phyloP scores from a whole-genome alignment of 2,113 vertebrate genomes.

The Boleophthalmus pectinirostris region DNA sequence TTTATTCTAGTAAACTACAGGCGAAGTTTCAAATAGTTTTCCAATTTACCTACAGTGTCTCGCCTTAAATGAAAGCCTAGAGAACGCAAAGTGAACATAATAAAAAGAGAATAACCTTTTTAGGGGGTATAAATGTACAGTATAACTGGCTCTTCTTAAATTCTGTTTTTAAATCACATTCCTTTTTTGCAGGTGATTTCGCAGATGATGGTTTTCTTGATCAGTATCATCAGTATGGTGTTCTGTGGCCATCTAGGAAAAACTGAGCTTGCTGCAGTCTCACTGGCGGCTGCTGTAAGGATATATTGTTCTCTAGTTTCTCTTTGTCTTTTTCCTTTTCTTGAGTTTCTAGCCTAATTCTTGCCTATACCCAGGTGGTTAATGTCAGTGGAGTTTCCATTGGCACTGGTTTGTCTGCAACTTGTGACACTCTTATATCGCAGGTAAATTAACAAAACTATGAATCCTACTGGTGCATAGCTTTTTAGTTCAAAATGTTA shows the following conservation, averaged over 20 bases:
- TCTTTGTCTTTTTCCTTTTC: neutral
- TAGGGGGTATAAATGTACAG: too few relatives aligned
- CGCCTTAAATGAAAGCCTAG: too few relatives aligned
- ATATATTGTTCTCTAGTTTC: neutral
- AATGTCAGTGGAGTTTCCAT: slow-evolving; percentile 86
- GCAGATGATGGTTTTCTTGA: slow-evolving; percentile 86
- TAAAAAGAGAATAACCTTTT: too few relatives aligned
- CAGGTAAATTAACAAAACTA: slow-evolving; percentile 76
- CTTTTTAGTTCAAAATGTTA: neutral
- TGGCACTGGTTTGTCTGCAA: slow-evolving; percentile 84
- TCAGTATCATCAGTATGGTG: slow-evolving; percentile 87
- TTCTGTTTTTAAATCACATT: slow-evolving; percentile 1
- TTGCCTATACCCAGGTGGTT: slow-evolving; percentile 77
- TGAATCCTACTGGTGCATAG: slow-evolving; percentile 18
- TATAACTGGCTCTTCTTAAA: too few relatives aligned
- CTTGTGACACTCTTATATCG: slow-evolving; percentile 91
- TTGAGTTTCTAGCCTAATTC: neutral
- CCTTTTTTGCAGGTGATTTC: slow-evolving; percentile 77
- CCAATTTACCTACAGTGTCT: too few relatives aligned
- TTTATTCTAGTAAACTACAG: too few relatives aligned
- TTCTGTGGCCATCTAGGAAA: slow-evolving; percentile 93
- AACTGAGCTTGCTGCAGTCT: slow-evolving; percentile 80
- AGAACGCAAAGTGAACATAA: too few relatives aligned
- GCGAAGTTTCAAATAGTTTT: too few relatives aligned
- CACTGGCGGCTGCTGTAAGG: slow-evolving; percentile 78